Conservation (phyloP, 2,113 vertebrate species). For the Oreochromis niloticus region DNA sequence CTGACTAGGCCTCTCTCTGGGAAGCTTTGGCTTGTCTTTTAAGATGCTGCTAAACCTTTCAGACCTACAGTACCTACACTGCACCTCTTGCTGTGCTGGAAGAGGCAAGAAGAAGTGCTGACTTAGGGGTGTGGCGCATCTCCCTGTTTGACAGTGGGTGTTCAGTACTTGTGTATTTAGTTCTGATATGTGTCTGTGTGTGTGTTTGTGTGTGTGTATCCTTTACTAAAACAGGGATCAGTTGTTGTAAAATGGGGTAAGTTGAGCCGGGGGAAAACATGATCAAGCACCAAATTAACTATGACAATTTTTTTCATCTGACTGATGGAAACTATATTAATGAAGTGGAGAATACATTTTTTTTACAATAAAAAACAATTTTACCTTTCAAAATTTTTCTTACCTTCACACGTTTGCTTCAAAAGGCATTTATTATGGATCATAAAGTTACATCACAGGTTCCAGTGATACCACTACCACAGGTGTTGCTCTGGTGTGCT, state of each 20-base stretch:
- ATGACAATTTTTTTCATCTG: neutral
- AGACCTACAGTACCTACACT: neutral
- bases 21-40: slow-evolving; percentile 11
- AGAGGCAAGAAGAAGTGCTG: neutral
- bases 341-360: neutral
- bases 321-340: neutral
- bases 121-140: neutral
- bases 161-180: neutral
- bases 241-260: too few species aligned
- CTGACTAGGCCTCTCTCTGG: slow-evolving; percentile 34
- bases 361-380: neutral
- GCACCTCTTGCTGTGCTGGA: neutral
- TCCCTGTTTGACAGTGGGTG: neutral
- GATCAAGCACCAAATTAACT: neutral
- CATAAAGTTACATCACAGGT: neutral
- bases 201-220: too few species aligned
- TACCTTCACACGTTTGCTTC: neutral
- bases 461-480: neutral
- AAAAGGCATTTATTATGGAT: neutral
- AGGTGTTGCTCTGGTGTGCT: neutral
- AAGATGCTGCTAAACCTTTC: slow-evolving; percentile 40
- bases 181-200: neutral
- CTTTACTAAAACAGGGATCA: too few species aligned
- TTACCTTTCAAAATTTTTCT: neutral
- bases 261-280: neutral